Evolutionary conservation across 2,888 invertebrate species (phyloP).

Genomic region (Phyllotreta striolata): DNA sequence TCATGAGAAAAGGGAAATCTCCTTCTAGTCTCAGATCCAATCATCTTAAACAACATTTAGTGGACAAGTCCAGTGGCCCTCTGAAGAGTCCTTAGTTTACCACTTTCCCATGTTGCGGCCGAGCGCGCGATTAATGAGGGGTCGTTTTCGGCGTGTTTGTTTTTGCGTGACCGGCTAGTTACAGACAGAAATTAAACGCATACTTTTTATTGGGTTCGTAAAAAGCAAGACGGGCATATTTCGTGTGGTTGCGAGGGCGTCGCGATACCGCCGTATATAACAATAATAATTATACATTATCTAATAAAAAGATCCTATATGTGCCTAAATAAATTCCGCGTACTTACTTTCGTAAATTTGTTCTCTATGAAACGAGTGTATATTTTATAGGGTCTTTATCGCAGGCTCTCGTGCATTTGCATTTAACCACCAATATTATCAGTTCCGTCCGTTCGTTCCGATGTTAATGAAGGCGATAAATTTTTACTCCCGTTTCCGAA

Average conservation of each 20-base stretch:
- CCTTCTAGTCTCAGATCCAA: conserved; percentile 46
- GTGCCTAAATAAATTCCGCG: no score
- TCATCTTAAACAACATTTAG: conserved; percentile 52
- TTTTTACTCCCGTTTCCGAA: conserved; percentile 56
- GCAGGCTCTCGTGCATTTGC: conserved; percentile 40
- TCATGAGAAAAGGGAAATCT: conserved; percentile 24
- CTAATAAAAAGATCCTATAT: no score
- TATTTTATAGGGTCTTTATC: conserved; percentile 30
- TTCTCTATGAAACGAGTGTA: no score
- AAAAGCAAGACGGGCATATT: no score
- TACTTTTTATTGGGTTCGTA: neutral
- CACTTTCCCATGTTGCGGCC: conserved; percentile 9
- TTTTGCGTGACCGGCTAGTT: neutral
- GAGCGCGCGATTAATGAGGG: conserved; percentile 6
- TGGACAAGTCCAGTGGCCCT: conserved; percentile 39
- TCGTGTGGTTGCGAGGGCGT: no score
- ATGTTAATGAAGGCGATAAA: conserved; percentile 54
- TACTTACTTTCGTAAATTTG: no score
- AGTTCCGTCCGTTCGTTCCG: conserved; percentile 38
- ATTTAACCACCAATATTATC: conserved; percentile 44
- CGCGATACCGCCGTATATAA: no score
- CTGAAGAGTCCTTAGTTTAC: conserved; percentile 10
- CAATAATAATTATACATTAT: no score
- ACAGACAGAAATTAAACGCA: neutral
- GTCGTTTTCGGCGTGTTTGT: neutral